Evolutionary conservation across 2,113 vertebrate species (phyloP).

Genomic region (cat (Felis catus)): DNA sequence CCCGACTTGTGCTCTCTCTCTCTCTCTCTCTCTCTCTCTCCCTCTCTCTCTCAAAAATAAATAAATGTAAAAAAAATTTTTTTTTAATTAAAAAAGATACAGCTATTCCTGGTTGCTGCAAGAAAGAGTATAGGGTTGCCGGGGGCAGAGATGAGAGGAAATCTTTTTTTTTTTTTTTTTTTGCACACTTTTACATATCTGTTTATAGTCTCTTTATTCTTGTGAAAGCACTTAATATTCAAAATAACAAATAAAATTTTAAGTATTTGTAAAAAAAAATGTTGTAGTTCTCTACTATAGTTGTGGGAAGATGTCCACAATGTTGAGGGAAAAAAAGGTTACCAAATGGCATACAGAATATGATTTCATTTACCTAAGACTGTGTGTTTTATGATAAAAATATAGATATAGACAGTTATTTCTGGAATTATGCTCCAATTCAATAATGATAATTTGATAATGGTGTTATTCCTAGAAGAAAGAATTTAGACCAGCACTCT

Average conservation of each 20-base stretch:
- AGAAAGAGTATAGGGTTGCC: not conserved
- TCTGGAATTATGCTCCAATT: not conserved
- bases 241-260: conserved; percentile 18
- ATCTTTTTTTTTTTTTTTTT: not conserved
- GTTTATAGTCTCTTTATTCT: not conserved
- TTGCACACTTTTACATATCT: not conserved
- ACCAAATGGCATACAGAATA: not conserved
- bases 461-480: not conserved
- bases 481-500: not conserved
- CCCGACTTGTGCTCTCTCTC: too few relatives aligned
- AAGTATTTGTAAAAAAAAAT: not conserved
- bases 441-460: not conserved
- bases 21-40: too few relatives aligned
- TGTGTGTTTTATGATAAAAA: not conserved
- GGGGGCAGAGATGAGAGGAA: not conserved
- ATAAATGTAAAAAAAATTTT: too few relatives aligned
- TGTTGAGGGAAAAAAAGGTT: not conserved
- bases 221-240: not conserved
- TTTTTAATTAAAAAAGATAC: not conserved
- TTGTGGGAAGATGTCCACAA: not conserved
- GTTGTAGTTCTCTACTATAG: not conserved
- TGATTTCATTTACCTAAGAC: not conserved
- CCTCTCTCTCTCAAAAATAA: too few relatives aligned
- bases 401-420: not conserved
- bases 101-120: not conserved